Evolutionary conservation across 2,797 vertebrate species (phyloP).

Genomic region (Micrastur ruficollis): DNA sequence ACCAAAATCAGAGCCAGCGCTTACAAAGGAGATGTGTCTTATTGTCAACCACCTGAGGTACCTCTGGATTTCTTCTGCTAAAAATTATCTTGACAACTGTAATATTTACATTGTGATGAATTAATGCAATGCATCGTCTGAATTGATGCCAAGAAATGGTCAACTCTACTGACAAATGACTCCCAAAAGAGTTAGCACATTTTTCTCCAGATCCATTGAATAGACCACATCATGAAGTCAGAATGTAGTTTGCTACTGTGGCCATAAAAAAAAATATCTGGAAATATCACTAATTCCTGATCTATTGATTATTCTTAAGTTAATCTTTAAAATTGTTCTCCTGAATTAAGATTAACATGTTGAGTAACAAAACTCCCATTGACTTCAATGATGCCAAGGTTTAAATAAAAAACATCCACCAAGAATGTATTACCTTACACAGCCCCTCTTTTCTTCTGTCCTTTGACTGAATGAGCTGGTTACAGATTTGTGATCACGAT

Average conservation of each 20-base stretch:
- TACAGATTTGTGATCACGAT: neutral
- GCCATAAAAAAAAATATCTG: neutral
- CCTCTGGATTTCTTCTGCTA: neutral
- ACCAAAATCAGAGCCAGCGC: neutral
- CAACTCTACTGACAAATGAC: neutral
- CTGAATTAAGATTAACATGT: neutral
- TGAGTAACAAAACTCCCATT: neutral
- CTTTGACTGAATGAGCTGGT: neutral
- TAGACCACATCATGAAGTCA: neutral
- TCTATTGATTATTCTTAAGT: neutral
- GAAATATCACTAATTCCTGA: neutral
- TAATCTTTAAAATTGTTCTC: neutral
- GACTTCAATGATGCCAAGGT: neutral
- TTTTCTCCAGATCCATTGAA: neutral
- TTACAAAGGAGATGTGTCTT: neutral
- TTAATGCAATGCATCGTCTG: neutral
- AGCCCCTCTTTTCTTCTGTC: neutral
- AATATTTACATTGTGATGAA: neutral
- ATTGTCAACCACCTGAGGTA: neutral
- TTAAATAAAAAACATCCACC: neutral
- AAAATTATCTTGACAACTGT: neutral
- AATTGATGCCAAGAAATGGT: neutral
- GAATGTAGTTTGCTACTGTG: neutral
- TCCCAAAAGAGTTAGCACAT: neutral
- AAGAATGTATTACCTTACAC: constrained; percentile 48